These are phyloP conservation scores for Atherinomorus stipes DNA, from an alignment of 2,113 vertebrate species.

Conservation along the genomic window DNA sequence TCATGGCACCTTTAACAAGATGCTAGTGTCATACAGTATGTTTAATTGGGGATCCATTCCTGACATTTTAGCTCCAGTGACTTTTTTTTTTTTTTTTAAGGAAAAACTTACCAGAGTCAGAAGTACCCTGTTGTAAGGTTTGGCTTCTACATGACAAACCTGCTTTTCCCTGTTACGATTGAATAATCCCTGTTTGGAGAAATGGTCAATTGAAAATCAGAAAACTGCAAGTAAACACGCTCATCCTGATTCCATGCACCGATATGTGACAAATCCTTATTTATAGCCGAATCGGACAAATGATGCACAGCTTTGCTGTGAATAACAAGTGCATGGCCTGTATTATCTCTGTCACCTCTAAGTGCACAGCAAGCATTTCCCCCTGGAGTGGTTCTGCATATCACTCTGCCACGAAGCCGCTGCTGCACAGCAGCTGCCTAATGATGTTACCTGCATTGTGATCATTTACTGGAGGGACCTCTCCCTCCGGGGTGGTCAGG, in stretches of 20 bases:
- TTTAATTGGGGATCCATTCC: too few species aligned
- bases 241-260: slow-evolving; percentile 7
- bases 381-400: slow-evolving; percentile 45
- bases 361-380: slow-evolving; percentile 64
- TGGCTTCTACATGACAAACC: neutral
- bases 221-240: neutral
- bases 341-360: slow-evolving; percentile 59
- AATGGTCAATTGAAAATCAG: slow-evolving; percentile 5
- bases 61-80: too few species aligned
- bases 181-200: neutral
- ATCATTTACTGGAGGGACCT: slow-evolving; percentile 58
- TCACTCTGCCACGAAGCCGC: slow-evolving; percentile 50
- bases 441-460: slow-evolving; percentile 66
- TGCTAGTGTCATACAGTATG: too few species aligned
- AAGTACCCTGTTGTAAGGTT: neutral
- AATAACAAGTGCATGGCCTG: slow-evolving; percentile 58
- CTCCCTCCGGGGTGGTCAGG: slow-evolving; percentile 60
- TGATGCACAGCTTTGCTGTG: slow-evolving; percentile 51
- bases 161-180: neutral
- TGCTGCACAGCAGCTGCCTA: slow-evolving; percentile 61
- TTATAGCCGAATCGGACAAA: slow-evolving; percentile 47
- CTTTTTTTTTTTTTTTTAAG: too few species aligned
- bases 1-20: too few species aligned
- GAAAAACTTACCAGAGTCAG: neutral
- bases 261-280: slow-evolving; percentile 45